Evolutionary conservation across 2,888 invertebrate genomes (phyloP).

Genomic region (Eupithecia vulgata): DNA sequence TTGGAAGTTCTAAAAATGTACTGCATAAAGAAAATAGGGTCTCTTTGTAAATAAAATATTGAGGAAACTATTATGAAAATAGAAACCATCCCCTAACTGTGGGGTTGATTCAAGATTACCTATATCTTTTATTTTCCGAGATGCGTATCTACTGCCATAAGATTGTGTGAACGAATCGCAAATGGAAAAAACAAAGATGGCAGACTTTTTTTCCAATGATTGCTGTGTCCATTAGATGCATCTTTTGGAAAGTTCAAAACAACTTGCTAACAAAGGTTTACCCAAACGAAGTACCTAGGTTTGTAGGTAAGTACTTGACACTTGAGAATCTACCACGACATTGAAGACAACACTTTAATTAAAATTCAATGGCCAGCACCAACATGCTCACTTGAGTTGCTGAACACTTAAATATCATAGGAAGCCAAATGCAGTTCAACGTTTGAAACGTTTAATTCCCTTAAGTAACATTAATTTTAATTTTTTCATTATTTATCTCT

Average conservation of each 20-base stretch:
- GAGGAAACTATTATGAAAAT: slow-evolving; percentile 5
- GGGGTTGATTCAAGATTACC: slow-evolving; percentile 3
- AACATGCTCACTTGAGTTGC: background rate
- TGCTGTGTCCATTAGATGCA: slow-evolving; percentile 21
- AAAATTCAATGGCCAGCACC: background rate
- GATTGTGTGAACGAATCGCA: background rate
- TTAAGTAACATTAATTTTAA: too few relatives aligned
- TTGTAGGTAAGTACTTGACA: background rate
- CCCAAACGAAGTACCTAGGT: slow-evolving; percentile 12
- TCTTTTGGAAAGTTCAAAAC: slow-evolving; percentile 19
- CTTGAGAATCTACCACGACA: background rate
- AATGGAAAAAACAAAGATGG: slow-evolving; percentile 6
- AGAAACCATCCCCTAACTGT: background rate
- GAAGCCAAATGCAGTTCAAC: background rate
- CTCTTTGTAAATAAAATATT: background rate
- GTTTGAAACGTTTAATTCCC: background rate
- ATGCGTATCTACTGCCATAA: background rate
- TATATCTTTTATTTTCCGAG: background rate
- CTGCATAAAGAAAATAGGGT: background rate
- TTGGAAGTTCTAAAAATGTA: background rate
- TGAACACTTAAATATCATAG: background rate
- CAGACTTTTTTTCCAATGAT: slow-evolving; percentile 11
- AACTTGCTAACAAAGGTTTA: slow-evolving; percentile 24
- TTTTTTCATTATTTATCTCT: too few relatives aligned
- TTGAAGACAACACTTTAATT: background rate